These are phyloP conservation scores for Vanessa tameamea DNA, from an alignment of 1,140 invertebrate genomes.

Conservation along the genomic window DNA sequence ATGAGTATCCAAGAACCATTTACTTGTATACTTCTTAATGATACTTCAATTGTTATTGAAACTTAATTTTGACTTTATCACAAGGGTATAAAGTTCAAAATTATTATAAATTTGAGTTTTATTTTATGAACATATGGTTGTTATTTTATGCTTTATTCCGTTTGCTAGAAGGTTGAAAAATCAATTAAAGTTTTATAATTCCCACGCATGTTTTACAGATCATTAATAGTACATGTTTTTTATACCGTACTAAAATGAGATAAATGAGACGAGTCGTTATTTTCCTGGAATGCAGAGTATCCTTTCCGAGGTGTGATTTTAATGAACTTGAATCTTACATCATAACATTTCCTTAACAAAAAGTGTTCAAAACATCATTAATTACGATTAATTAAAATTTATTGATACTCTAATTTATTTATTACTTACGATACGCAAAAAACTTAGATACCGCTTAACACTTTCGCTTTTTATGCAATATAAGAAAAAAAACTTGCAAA, in stretches of 20 bases:
- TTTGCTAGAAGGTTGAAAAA: not conserved
- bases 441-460: too few species aligned
- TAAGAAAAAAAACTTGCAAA: too few species aligned
- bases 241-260: not conserved
- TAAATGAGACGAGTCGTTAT: not conserved
- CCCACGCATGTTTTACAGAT: constrained; percentile 3
- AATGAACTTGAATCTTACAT: not conserved
- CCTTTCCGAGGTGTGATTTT: not conserved
- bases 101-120: not conserved
- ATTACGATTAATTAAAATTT: too few species aligned
- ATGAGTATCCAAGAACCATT: not conserved
- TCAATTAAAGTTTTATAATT: not conserved
- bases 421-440: too few species aligned
- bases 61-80: not conserved
- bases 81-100: not conserved
- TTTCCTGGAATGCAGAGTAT: not conserved
- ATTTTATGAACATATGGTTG: not conserved
- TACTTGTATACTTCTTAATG: not conserved
- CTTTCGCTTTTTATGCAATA: too few species aligned
- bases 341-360: too few species aligned
- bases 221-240: not conserved
- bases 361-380: too few species aligned
- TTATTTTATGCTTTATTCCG: not conserved
- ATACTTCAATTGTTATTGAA: not conserved
- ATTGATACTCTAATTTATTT: too few species aligned